These are phyloP conservation scores for Bettongia penicillata DNA, from an alignment of 2,113 vertebrate species.

Conservation along the genomic window DNA sequence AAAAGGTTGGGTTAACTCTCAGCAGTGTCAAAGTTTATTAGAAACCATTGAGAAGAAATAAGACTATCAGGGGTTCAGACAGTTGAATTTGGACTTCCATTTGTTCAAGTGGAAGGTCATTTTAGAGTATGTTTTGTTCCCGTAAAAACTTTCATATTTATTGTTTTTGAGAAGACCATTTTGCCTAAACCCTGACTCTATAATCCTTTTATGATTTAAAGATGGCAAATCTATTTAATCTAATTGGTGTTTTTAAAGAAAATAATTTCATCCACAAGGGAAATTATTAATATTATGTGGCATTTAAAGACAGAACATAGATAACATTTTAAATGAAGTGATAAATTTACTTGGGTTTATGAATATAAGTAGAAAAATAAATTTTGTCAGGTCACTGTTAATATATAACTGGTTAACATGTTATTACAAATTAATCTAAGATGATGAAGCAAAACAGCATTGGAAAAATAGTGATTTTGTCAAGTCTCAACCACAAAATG, in stretches of 20 bases:
- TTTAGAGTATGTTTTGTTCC: background rate
- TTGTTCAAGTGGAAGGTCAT: background rate
- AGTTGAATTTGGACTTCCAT: background rate
- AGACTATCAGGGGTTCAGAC: background rate
- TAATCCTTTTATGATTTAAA: conserved; percentile 46
- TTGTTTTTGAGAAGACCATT: conserved; percentile 9
- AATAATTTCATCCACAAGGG: background rate
- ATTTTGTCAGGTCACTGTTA: conserved; percentile 48
- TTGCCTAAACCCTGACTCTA: conserved; percentile 16
- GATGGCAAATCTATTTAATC: conserved; percentile 35
- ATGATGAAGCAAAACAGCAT: conserved; percentile 67
- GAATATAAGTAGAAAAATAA: conserved; percentile 48
- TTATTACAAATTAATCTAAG: conserved; percentile 66
- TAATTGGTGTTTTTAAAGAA: conserved; percentile 19
- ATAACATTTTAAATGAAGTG: conserved; percentile 36
- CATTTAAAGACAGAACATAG: conserved; percentile 34
- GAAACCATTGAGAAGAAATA: background rate
- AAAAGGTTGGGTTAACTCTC: background rate
- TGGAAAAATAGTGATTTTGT: conserved; percentile 58
- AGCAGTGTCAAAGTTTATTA: background rate
- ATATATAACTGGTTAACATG: conserved; percentile 47
- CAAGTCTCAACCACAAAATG: conserved; percentile 45
- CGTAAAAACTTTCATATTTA: conserved; percentile 26
- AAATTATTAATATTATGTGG: conserved; percentile 17
- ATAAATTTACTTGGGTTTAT: conserved; percentile 53